These are phyloP conservation scores for Loxodonta africana DNA, from an alignment of 2,113 vertebrate genomes.

Conservation along the genomic window DNA sequence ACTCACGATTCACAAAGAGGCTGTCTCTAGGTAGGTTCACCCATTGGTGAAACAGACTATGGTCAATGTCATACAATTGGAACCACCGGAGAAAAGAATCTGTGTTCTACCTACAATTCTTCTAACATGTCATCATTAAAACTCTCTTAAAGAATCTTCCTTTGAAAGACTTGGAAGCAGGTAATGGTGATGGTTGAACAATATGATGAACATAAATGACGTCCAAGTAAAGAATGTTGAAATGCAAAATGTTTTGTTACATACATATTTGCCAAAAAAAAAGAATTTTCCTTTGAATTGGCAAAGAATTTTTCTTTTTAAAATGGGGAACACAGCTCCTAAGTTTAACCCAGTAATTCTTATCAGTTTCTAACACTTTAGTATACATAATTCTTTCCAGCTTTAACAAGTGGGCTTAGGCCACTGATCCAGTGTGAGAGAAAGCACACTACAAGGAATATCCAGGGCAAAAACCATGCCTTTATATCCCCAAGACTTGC, in stretches of 20 bases:
- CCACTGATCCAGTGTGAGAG: neutral
- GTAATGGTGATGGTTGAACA: no score
- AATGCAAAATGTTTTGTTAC: neutral
- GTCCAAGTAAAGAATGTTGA: neutral
- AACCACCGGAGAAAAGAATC: neutral
- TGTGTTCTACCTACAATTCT: neutral
- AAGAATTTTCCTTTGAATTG: constrained; percentile 1
- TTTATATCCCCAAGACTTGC: neutral
- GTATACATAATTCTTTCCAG: neutral
- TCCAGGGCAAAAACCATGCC: neutral
- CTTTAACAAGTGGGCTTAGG: neutral
- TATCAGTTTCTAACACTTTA: neutral
- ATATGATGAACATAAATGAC: no score
- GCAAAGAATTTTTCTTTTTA: neutral
- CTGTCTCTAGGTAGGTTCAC: neutral
- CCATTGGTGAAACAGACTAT: neutral
- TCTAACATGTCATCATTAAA: neutral
- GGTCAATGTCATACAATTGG: neutral
- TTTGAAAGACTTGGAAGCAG: neutral
- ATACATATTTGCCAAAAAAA: neutral
- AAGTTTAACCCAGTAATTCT: neutral
- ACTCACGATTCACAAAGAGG: neutral
- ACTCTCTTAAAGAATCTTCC: constrained; percentile 15
- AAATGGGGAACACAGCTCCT: neutral
- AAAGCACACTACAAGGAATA: neutral